Base-by-base conservation (phyloP, 1,140 invertebrate genomes). In the Choristoneura fumiferana region DNA sequence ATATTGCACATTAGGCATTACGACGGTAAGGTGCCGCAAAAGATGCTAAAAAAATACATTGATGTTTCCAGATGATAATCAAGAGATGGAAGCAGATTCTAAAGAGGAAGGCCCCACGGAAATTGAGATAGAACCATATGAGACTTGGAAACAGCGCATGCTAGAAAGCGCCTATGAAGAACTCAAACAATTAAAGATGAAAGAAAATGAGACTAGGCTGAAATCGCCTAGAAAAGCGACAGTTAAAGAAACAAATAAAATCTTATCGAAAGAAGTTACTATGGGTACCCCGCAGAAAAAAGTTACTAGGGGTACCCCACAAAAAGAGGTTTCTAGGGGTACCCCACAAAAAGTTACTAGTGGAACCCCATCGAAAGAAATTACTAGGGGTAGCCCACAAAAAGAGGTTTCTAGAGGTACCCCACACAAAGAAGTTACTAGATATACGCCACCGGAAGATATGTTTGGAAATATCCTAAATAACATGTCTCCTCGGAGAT, bases 141-240 rank as follows among this genome's bases (percentile, higher is more conserved):
- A 81, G 22, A 75, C 76, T 12, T 87, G 84, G 84, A 87, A 81
- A 37, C 68, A 59, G 57, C 66, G 84, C 1, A 78, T 84, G 58
- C 29, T 84, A 9, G 73, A 76, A 38, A 43, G 39, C 8, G 81
- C 82, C 0, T 80, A 85, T 29, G 70, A 75, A 57, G 81, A 87
- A 52, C 39, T 81, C 10, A 71, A 59, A 58, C 65, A 69, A 8
- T n/a, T 76, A 18, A 58, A 76, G 54, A 40, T 65, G 13, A 55
- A 65, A 37, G 40, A 67, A 29, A 66, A 57, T 54, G 29, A 57
- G 43, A 35, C 13, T 35, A 40, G 22, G 2, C 6, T 40, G 38
- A 57, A 57, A 29, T 57, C 29, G 14, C 17, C 17, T 12, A 43
- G 13, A 33, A 33, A 57, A n/a, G 54, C 22, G 2, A 29, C 22